Evolutionary conservation across 2,888 invertebrate genomes (phyloP), one percentile per base, ranked within the genome.

Genomic region (Rhagonycha lutea): DNA sequence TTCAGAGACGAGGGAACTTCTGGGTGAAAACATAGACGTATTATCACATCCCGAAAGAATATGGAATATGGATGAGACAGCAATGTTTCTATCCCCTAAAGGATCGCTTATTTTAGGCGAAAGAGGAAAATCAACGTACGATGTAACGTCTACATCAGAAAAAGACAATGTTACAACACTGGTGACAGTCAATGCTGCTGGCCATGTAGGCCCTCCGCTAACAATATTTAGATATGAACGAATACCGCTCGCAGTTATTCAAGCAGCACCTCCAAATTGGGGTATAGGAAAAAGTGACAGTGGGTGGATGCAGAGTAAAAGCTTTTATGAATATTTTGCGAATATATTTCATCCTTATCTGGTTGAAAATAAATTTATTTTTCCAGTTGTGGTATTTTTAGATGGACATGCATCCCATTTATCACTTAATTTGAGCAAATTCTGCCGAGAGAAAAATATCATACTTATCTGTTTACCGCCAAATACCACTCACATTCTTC

Each of bases 351-450:
- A 79, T 63, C 81, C 82, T 62, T 83, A 70, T 60, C 73, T 83
- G 5, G 32, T 75, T 8, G 68, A 81, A 72, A 78, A 73, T 24
- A 67, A 79, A 23, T 78, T 80, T 77, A 68, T 69, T 75, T 29
- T 80, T 18, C 82, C 83, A 12, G 80, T 83, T 0, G 75, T 83
- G 14, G 77, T 83, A 9, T 83, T 83, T 75, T 74, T 83, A 24
- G 82, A 84, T 79, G 81, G 83, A 14, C 82, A 83, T 77, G 62
- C 75, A 62, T 83, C 82, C 29, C 82, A 83, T 72, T 61, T 83
- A 65, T 79, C 78, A 32, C 23, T 80, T 11, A 75, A 80, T 23
- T 73, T 83, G 14, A 81, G 82, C 70, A 28, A 70, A 63, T 82
- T 83, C 60, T 83, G 81, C 63, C 76, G 72, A 70, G 78, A 81